These are phyloP conservation scores for Scaptomyza parva DNA, from an alignment of 2,888 invertebrate species.

Conservation along the genomic window DNA sequence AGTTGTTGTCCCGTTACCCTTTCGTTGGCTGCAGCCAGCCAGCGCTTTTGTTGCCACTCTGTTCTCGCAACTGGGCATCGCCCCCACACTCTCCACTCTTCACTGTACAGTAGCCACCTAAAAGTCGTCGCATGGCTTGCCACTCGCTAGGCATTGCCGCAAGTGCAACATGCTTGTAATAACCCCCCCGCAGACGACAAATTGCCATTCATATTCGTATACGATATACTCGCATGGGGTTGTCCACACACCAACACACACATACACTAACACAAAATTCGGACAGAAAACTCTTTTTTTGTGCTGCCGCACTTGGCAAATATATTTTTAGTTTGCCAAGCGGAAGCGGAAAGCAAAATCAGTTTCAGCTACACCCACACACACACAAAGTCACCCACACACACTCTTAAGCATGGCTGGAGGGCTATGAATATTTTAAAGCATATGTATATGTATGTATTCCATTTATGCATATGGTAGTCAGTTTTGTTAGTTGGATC, in stretches of 20 bases:
- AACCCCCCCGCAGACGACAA: constrained; percentile 71
- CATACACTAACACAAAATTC: constrained; percentile 4
- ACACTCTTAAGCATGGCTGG: constrained; percentile 24
- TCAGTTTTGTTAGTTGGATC: constrained; percentile 8
- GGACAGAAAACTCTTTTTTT: constrained; percentile 48
- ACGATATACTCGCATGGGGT: constrained; percentile 28
- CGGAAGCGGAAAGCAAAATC: constrained; percentile 77
- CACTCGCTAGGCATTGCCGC: constrained; percentile 40
- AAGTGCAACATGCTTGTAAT: constrained; percentile 67
- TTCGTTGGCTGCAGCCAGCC: constrained; percentile 14
- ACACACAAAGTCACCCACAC: not conserved
- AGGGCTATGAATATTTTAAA: constrained; percentile 69
- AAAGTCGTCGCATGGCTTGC: constrained; percentile 15
- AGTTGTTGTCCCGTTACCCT: constrained; percentile 25
- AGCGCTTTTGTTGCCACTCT: constrained; percentile 46
- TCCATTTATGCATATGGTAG: constrained; percentile 41
- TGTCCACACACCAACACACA: constrained; percentile 27
- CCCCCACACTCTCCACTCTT: constrained; percentile 1
- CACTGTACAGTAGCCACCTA: not conserved
- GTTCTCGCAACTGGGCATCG: constrained; percentile 23
- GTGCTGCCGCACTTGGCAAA: constrained; percentile 38
- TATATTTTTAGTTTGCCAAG: constrained; percentile 63
- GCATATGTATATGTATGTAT: constrained; percentile 27
- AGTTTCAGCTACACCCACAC: constrained; percentile 54
- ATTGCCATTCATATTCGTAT: constrained; percentile 72